Conservation (phyloP, 2,888 invertebrate species). For the Latrodectus elegans region DNA sequence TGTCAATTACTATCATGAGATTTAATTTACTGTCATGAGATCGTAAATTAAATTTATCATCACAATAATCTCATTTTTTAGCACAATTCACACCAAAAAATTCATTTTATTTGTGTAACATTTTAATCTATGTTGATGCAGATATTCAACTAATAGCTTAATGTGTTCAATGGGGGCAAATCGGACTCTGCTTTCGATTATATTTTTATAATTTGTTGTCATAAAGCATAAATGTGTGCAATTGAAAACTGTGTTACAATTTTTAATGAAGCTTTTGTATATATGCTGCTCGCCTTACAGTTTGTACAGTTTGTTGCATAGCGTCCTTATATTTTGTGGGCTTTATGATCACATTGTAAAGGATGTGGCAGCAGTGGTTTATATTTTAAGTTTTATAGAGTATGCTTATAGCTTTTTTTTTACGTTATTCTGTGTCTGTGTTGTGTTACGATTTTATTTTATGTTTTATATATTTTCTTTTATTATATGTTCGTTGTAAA, state of each 20-base stretch:
- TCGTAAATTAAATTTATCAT: no score
- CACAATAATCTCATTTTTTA: no score
- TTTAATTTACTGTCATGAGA: no score
- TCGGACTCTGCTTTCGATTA: neutral
- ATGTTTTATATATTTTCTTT: slow-evolving; percentile 37
- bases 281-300: slow-evolving; percentile 32
- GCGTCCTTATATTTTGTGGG: slow-evolving; percentile 42
- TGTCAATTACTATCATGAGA: no score
- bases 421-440: slow-evolving; percentile 25
- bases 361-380: slow-evolving; percentile 25
- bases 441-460: slow-evolving; percentile 45
- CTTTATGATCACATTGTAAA: slow-evolving; percentile 41
- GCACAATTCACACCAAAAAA: no score
- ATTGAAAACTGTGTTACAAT: slow-evolving; percentile 21
- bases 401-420: slow-evolving; percentile 55
- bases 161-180: no score
- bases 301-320: slow-evolving; percentile 59
- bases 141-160: no score
- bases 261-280: slow-evolving; percentile 31
- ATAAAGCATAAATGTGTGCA: slow-evolving; percentile 23
- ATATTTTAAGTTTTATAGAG: slow-evolving; percentile 48
- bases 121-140: no score
- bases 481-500: slow-evolving; percentile 31
- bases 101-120: no score
- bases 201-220: slow-evolving; percentile 29